Conservation (phyloP, 2,888 invertebrate genomes). For the Diaphora mendica region DNA sequence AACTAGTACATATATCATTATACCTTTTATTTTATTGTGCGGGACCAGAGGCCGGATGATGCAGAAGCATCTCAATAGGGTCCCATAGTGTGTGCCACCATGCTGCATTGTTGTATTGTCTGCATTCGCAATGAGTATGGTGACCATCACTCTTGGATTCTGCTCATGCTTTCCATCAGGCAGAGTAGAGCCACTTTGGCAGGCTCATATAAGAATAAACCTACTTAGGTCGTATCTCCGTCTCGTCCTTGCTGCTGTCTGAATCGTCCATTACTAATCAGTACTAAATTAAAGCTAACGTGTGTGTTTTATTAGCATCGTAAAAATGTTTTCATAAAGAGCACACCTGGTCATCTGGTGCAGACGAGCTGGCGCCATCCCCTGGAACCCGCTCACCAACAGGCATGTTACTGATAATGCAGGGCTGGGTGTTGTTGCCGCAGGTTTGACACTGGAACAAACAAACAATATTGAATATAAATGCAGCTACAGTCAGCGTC, state of each 20-base stretch:
- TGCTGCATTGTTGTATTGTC: too few species aligned
- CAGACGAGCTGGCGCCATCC: conserved; percentile 79
- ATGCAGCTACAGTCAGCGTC: neutral
- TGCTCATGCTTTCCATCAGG: too few species aligned
- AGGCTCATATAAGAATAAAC: neutral
- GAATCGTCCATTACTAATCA: neutral
- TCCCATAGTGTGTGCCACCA: neutral
- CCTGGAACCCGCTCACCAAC: conserved; percentile 76
- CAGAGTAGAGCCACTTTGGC: too few species aligned
- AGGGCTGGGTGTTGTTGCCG: conserved; percentile 44
- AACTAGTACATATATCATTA: too few species aligned
- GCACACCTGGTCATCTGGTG: conserved; percentile 48
- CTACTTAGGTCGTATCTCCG: neutral
- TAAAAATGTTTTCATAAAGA: neutral
- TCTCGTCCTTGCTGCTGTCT: neutral
- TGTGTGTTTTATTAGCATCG: neutral
- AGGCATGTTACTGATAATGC: conserved; percentile 63
- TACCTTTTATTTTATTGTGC: too few species aligned
- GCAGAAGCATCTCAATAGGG: too few species aligned
- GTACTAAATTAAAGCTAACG: too few species aligned
- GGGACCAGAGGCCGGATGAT: too few species aligned
- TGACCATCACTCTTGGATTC: too few species aligned
- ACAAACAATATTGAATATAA: neutral
- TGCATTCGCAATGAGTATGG: too few species aligned
- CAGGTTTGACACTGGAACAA: conserved; percentile 50